Conservation (phyloP, 2,797 vertebrate species). For the Dermochelys coriacea region DNA sequence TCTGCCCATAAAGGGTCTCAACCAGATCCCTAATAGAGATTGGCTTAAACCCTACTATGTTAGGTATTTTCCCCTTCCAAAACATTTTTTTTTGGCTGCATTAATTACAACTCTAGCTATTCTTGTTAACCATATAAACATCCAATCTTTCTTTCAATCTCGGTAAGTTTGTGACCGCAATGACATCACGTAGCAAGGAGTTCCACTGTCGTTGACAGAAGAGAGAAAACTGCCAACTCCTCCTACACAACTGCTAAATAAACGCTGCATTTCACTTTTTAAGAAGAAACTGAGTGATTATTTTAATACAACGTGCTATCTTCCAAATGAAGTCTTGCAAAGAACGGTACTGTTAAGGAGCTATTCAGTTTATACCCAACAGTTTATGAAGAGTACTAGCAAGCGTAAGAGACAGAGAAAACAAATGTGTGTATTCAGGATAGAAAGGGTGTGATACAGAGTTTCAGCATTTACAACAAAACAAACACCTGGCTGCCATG, state of each 20-base stretch:
- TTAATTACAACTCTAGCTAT: neutral
- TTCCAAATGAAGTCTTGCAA: neutral
- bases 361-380: neutral
- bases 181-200: neutral
- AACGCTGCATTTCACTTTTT: neutral
- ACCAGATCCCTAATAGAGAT: neutral
- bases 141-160: neutral
- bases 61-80: neutral
- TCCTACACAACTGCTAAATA: neutral
- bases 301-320: neutral
- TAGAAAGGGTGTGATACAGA: neutral
- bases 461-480: neutral
- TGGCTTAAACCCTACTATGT: neutral
- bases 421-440: accelerated
- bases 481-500: conserved; percentile 33
- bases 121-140: accelerated
- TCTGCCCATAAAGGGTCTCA: neutral
- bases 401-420: neutral
- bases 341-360: neutral
- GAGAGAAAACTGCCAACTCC: neutral
- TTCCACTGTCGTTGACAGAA: neutral
- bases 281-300: accelerated
- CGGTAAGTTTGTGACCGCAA: neutral
- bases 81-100: neutral
- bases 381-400: neutral